phyloP scores from a whole-genome alignment of 2,888 invertebrate genomes.

The Watsonalla binaria region DNA sequence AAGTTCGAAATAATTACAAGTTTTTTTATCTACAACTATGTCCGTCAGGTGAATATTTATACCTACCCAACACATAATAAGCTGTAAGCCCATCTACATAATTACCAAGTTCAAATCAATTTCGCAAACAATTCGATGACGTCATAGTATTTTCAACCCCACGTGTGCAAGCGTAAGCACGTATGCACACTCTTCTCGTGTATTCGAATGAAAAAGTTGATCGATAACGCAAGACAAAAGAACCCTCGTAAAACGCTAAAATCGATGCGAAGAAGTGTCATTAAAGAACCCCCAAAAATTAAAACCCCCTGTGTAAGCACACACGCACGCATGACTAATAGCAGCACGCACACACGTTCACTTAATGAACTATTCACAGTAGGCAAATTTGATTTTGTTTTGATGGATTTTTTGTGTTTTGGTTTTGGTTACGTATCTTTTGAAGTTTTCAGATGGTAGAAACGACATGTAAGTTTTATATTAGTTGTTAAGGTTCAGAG shows the following conservation, averaged over 20 bases:
- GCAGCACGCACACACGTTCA: conserved; percentile 43
- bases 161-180: conserved; percentile 36
- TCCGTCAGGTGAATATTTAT: no score
- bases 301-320: conserved; percentile 59
- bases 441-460: no score
- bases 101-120: not conserved
- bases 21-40: no score
- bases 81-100: not conserved
- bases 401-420: conserved; percentile 8
- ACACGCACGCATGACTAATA: conserved; percentile 48
- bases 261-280: conserved; percentile 78
- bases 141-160: conserved; percentile 29
- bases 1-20: no score
- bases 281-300: conserved; percentile 78
- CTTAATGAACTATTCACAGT: conserved; percentile 48
- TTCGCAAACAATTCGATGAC: conserved; percentile 23
- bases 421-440: not conserved
- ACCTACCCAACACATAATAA: no score
- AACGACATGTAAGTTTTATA: no score
- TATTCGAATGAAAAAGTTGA: conserved; percentile 42
- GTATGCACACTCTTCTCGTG: conserved; percentile 48
- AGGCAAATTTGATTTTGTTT: conserved; percentile 28
- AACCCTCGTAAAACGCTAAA: conserved; percentile 71
- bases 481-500: no score
- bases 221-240: conserved; percentile 74